These are phyloP conservation scores for Patagioenas fasciata DNA, from an alignment of 2,113 vertebrate species.

Conservation along the genomic window DNA sequence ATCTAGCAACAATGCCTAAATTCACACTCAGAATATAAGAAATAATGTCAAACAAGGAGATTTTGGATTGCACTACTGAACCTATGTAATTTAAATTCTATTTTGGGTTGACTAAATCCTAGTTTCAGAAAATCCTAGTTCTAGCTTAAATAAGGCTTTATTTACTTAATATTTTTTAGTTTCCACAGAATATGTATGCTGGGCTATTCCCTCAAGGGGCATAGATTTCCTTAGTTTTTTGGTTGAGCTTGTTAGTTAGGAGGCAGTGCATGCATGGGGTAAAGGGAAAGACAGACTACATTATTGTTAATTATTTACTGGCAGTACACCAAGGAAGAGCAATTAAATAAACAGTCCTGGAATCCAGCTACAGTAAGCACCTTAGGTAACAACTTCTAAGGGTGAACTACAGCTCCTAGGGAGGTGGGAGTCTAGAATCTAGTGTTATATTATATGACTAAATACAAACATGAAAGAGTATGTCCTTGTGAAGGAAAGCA, in stretches of 20 bases:
- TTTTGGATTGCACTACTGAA: neutral
- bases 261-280: neutral
- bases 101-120: neutral
- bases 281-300: neutral
- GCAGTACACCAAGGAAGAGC: neutral
- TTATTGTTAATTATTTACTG: neutral
- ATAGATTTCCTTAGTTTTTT: neutral
- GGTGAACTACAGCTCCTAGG: neutral
- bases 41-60: neutral
- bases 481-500: neutral
- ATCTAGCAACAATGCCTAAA: neutral
- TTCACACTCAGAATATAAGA: neutral
- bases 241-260: neutral
- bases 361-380: neutral
- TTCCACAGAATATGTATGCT: neutral
- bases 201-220: neutral
- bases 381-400: neutral
- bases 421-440: neutral
- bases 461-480: neutral
- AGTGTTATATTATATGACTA: neutral
- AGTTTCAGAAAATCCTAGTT: neutral
- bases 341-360: slow-evolving; percentile 22
- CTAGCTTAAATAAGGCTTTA: neutral
- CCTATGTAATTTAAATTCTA: neutral
- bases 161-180: neutral